Conservation (phyloP, 2,113 vertebrate species). For the Gallinago media region DNA sequence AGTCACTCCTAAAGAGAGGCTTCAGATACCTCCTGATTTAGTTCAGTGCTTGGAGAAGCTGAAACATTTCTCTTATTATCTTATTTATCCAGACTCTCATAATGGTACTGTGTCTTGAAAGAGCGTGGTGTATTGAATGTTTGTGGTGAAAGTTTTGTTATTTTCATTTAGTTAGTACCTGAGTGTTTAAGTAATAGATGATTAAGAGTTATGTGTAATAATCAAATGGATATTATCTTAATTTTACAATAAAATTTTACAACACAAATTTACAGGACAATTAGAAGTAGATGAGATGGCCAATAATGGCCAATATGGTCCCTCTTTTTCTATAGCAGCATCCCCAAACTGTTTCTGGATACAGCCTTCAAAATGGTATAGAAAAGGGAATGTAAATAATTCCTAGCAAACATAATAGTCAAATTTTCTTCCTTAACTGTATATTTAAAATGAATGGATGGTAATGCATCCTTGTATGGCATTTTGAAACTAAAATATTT, state of each 20-base stretch:
- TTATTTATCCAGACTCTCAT: neutral
- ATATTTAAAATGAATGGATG: neutral
- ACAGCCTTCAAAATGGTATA: neutral
- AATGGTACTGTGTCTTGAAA: neutral
- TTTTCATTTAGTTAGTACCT: neutral
- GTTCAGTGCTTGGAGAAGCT: neutral
- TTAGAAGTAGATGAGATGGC: neutral
- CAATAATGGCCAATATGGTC: neutral
- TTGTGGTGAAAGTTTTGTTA: neutral
- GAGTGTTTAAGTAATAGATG: neutral
- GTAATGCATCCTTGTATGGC: neutral
- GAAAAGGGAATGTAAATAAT: neutral
- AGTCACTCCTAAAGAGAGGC: neutral
- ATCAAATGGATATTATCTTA: neutral
- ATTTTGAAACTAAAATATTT: neutral
- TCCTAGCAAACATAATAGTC: neutral
- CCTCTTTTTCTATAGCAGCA: neutral
- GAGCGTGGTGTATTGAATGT: neutral
- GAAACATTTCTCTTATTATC: neutral
- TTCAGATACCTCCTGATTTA: neutral
- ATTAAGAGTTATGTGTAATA: neutral
- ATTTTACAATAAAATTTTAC: neutral
- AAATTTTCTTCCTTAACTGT: neutral
- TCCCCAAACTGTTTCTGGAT: neutral
- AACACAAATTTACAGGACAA: neutral